Base-by-base conservation (phyloP, 2,797 vertebrate species). In the Lacerta agilis region DNA sequence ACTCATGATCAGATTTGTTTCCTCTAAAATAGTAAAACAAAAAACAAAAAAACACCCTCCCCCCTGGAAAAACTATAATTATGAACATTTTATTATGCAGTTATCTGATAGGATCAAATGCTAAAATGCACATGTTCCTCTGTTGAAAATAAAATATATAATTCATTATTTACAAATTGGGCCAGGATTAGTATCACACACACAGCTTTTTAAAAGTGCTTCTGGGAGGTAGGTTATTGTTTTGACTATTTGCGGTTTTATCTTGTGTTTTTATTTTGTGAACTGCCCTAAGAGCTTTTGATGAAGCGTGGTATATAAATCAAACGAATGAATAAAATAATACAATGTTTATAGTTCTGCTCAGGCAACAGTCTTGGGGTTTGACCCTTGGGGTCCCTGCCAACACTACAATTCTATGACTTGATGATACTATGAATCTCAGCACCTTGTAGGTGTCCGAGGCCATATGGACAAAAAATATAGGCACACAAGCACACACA, bases 401-500 rank as follows among this genome's bases (percentile, higher is more conserved):
- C 49, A 55, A 55, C 49, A 55, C 49, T 55, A 55, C 3, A 55
- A 55, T 55, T 55, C 49, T 55, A 55, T 55, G 49, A 55, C 49
- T 55, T 55, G 49, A 49, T 49, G 49, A 49, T 49, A 13, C 49
- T 49, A 49, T 3, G 49, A 55, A 88, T 85, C 87, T 94, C 8
- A 0, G 3, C 27, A 27, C 89, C 81, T 69, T 41, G 17, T 5
- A 91, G 82, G 64, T 3, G 17, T 72, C 73, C 84, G 89, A 89
- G 78, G 86, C 45, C 3, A 17, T 82, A 87, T 92, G 92, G 85
- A 79, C 89, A 61, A 78, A 49, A 89, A 82, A 84, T 36, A 82
- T 5, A 87, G 43, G 81, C 91, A 84, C 83, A 72, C 66, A 61
- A 86, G 41, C 18, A 41, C 80, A 82, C 0, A 90, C 67, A n/a